phyloP scores from a whole-genome alignment of 2,113 vertebrate species.

The Nothocercus julius region DNA sequence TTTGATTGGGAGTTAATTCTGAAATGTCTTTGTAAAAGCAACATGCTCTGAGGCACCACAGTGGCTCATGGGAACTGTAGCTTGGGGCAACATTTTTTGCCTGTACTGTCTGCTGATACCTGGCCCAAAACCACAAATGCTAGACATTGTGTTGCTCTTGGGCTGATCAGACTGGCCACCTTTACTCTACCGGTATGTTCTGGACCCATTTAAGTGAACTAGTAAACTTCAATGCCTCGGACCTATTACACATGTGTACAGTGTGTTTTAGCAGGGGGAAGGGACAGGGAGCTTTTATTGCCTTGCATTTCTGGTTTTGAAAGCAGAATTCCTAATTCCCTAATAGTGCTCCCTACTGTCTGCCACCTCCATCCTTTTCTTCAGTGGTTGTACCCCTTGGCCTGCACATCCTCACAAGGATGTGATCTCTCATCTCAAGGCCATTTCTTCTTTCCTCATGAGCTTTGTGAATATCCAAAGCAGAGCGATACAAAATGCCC shows the following conservation, averaged over 20 bases:
- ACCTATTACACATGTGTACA: neutral
- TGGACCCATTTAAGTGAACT: neutral
- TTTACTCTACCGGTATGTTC: neutral
- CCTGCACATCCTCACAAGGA: neutral
- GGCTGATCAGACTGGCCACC: neutral
- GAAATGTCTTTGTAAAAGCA: neutral
- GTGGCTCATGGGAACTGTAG: neutral
- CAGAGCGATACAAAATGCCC: neutral
- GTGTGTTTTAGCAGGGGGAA: neutral
- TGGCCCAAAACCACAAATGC: neutral
- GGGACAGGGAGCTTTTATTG: neutral
- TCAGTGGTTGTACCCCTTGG: neutral
- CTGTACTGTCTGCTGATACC: neutral
- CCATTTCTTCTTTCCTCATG: neutral
- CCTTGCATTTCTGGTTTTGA: neutral
- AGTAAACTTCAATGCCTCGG: neutral
- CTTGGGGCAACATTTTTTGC: neutral
- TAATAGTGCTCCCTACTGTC: neutral
- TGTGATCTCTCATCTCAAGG: neutral
- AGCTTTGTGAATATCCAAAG: neutral
- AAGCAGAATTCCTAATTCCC: neutral
- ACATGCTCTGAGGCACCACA: neutral
- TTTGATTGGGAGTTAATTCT: neutral
- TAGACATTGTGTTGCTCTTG: neutral
- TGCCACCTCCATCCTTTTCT: neutral